phyloP scores from a whole-genome alignment of 2,113 vertebrate genomes.

The Platysteira castanea region DNA sequence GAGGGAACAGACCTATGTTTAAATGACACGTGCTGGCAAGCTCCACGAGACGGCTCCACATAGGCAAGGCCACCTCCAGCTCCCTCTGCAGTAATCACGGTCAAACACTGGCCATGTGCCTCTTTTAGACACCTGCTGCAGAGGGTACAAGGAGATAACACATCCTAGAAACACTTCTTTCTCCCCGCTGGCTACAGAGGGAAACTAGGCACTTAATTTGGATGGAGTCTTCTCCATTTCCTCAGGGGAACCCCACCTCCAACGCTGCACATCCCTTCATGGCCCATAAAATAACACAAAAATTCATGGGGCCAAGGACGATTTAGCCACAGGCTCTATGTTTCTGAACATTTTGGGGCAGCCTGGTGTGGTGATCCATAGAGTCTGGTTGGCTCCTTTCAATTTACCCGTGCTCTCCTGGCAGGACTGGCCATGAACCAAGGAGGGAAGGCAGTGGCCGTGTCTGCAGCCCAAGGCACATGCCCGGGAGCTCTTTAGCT shows the following conservation, averaged over 20 bases:
- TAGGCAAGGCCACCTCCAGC: not conserved
- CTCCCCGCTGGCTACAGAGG: not conserved
- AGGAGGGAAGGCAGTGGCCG: not conserved
- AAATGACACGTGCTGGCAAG: not conserved
- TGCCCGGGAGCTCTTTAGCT: not conserved
- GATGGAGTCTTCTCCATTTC: not conserved
- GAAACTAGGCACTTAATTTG: not conserved
- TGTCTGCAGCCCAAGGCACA: not conserved
- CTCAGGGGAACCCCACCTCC: not conserved
- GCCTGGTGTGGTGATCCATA: not conserved
- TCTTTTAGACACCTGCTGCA: not conserved
- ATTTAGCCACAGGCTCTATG: fast-evolving
- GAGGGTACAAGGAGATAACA: not conserved
- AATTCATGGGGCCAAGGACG: not conserved
- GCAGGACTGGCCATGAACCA: not conserved
- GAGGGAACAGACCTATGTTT: not conserved
- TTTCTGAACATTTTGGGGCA: not conserved
- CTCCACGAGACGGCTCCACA: not conserved
- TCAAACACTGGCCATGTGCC: not conserved
- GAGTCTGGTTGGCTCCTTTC: not conserved
- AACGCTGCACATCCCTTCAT: not conserved
- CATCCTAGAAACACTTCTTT: not conserved
- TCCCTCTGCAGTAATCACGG: not conserved
- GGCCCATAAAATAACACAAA: not conserved
- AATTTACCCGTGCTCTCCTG: not conserved